Conservation (phyloP, 2,113 vertebrate species). For the Charadrius vociferus region DNA sequence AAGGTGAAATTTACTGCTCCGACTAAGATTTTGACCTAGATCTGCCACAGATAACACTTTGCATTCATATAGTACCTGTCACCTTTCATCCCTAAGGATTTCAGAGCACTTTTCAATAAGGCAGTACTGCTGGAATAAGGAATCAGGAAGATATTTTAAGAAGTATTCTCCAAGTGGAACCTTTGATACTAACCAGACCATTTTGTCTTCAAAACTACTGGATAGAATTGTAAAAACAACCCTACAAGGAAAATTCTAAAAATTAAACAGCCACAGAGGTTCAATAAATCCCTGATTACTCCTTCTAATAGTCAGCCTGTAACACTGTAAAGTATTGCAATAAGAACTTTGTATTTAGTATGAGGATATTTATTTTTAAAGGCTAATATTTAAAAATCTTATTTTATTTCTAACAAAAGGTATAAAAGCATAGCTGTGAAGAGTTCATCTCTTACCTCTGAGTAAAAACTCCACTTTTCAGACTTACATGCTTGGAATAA, state of each 20-base stretch:
- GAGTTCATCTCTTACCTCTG: not conserved
- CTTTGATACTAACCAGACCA: not conserved
- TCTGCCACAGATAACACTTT: slow-evolving; percentile 20
- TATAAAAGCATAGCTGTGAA: not conserved
- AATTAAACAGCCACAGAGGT: not conserved
- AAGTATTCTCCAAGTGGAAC: not conserved
- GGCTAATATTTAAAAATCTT: not conserved
- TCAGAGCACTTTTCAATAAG: not conserved
- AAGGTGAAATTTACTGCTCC: not conserved
- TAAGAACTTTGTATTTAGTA: not conserved
- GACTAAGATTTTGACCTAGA: slow-evolving; percentile 27
- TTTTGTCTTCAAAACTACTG: not conserved
- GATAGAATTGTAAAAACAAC: not conserved
- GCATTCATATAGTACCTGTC: not conserved
- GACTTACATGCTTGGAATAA: not conserved
- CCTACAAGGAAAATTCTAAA: not conserved
- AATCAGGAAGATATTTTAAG: not conserved
- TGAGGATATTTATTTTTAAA: not conserved
- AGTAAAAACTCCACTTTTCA: not conserved
- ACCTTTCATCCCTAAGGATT: slow-evolving; percentile 5
- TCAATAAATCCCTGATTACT: not conserved
- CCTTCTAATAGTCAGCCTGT: not conserved
- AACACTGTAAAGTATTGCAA: not conserved
- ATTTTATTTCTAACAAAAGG: not conserved
- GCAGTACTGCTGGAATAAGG: not conserved